Evolutionary conservation across 2,113 vertebrate species (phyloP).

Genomic region (Cyanoliseus patagonus): DNA sequence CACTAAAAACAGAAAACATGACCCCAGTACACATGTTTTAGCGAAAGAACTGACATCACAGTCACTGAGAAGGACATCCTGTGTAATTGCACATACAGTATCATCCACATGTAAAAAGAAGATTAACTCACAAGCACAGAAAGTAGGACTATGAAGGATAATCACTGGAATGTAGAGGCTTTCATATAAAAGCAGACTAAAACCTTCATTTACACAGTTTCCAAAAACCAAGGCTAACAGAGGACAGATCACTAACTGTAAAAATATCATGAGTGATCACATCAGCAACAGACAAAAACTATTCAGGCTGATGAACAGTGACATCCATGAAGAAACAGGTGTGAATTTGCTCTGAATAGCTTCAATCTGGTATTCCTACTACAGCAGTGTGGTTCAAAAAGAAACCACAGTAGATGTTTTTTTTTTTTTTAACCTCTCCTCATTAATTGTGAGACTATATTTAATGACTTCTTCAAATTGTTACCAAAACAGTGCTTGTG

Average conservation of each 20-base stretch:
- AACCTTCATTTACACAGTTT: slow-evolving; percentile 5
- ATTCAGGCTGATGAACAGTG: background rate
- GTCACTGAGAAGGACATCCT: background rate
- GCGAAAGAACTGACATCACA: background rate
- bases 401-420: background rate
- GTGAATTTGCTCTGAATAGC: background rate
- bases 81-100: background rate
- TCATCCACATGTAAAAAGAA: slow-evolving; percentile 21
- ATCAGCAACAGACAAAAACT: background rate
- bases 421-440: background rate
- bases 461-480: background rate
- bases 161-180: slow-evolving; percentile 29
- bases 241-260: background rate
- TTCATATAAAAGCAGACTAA: slow-evolving; percentile 36
- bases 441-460: background rate
- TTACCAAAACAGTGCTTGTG: background rate
- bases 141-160: slow-evolving; percentile 58
- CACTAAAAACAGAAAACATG: background rate
- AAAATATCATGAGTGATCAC: background rate
- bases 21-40: background rate
- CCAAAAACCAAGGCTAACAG: background rate
- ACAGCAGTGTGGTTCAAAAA: background rate
- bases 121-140: slow-evolving; percentile 51
- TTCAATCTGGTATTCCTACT: background rate
- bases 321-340: background rate